A percentile compares a stretch with the other conserved stretches of the same genome.
Conservation (phyloP, 2,113 vertebrate genomes). For the Herpetotheres cachinnans region DNA sequence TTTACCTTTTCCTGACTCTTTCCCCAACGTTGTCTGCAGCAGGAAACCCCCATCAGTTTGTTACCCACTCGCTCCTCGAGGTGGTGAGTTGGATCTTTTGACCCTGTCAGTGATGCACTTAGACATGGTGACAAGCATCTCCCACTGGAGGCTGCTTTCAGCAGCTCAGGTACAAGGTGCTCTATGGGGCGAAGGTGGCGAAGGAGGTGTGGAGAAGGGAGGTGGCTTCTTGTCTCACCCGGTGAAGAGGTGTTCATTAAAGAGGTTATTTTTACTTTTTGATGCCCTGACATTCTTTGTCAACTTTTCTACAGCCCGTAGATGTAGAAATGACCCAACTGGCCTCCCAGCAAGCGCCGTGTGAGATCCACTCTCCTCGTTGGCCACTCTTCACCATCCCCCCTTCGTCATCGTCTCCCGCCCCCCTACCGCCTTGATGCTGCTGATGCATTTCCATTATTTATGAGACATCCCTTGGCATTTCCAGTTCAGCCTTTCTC, state of each 20-base stretch:
- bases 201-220: neutral
- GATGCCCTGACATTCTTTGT: neutral
- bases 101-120: neutral
- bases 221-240: neutral
- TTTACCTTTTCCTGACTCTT: neutral
- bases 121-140: neutral
- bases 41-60: neutral
- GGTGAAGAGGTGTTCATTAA: neutral
- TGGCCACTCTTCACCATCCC: neutral
- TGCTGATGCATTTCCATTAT: constrained; percentile 21
- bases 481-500: neutral
- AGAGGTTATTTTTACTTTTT: neutral
- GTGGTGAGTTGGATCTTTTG: neutral
- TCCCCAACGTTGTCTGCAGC: neutral
- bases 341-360: neutral
- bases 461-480: neutral
- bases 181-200: too few species aligned
- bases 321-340: neutral
- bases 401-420: neutral
- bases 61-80: neutral
- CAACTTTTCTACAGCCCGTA: neutral
- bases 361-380: neutral
- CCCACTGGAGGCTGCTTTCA: neutral
- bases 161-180: neutral
- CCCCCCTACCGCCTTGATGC: neutral